Conservation (phyloP, 2,113 vertebrate species). For the Cebidichthys violaceus region DNA sequence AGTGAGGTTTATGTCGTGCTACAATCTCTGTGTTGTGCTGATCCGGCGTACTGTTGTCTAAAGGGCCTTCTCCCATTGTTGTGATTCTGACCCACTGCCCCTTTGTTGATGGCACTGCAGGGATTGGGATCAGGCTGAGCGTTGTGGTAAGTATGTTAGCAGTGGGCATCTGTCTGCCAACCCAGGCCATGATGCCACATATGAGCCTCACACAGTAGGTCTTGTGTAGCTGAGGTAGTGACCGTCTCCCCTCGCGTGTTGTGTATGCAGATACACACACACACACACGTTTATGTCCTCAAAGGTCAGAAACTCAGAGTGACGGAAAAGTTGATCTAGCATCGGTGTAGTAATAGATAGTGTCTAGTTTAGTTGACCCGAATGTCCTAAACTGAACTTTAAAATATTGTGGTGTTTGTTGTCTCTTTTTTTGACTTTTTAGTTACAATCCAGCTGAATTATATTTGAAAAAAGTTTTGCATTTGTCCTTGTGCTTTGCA, state of each 20-base stretch:
- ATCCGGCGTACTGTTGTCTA: constrained; percentile 56
- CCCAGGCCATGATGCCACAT: constrained; percentile 28
- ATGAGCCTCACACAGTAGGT: constrained; percentile 39
- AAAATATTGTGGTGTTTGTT: not conserved
- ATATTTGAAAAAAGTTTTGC: not conserved
- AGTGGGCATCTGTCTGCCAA: constrained; percentile 43
- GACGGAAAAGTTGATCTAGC: not conserved
- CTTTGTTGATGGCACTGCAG: constrained; percentile 68
- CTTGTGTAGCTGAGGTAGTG: constrained; percentile 41
- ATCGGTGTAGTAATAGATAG: constrained; percentile 25
- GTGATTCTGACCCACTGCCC: constrained; percentile 63
- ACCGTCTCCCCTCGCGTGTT: not conserved
- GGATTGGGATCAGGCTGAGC: constrained; percentile 73
- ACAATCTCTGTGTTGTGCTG: constrained; percentile 46
- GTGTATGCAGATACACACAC: not conserved
- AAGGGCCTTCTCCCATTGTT: constrained; percentile 56
- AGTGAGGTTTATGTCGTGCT: constrained; percentile 7
- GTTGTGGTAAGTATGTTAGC: constrained; percentile 73
- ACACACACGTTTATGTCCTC: not conserved
- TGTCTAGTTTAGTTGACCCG: constrained; percentile 21
- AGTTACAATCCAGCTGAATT: not conserved
- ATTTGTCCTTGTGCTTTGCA: not conserved
- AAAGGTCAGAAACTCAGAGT: not conserved
- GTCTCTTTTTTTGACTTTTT: too few relatives aligned
- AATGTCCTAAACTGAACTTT: not conserved